Percentiles rank a stretch among this genome's conserved stretches.
Conservation (phyloP, 2,113 vertebrate species). For the Zosterops borbonicus region DNA sequence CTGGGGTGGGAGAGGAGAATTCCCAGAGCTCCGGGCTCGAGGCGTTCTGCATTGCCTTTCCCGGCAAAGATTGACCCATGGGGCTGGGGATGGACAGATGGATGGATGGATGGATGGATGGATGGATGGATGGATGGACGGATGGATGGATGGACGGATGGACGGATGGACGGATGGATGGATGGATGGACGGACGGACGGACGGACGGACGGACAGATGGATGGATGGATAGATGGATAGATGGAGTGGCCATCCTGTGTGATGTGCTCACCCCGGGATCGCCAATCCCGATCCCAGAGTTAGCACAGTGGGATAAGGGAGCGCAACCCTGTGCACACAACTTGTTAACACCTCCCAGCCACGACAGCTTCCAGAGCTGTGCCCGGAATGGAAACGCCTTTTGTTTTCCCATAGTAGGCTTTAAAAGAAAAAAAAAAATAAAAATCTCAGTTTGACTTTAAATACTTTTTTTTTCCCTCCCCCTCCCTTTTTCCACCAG, state of each 20-base stretch:
- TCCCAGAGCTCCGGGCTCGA: not conserved
- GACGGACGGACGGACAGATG: not conserved
- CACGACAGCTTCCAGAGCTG: not conserved
- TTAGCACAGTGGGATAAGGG: not conserved
- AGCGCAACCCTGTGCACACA: not conserved
- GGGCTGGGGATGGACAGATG: not conserved
- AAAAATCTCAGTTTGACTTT: not conserved
- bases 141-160: not conserved
- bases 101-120: not conserved
- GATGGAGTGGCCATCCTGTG: not conserved
- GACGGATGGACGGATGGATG: not conserved
- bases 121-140: too few species aligned
- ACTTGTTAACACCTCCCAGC: not conserved
- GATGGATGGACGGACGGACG: not conserved
- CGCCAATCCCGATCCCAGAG: not conserved
- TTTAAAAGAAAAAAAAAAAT: not conserved
- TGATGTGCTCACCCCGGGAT: not conserved
- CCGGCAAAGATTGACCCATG: not conserved
- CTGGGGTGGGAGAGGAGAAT: not conserved
- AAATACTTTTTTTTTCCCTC: not conserved
- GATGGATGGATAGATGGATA: too few species aligned
- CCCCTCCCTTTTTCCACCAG: not conserved
- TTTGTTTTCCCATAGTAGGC: not conserved
- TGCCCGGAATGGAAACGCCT: not conserved
- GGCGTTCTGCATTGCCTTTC: rapidly evolving